Base-by-base conservation (phyloP, 2,113 vertebrate genomes). In the Crotalus horridus region DNA sequence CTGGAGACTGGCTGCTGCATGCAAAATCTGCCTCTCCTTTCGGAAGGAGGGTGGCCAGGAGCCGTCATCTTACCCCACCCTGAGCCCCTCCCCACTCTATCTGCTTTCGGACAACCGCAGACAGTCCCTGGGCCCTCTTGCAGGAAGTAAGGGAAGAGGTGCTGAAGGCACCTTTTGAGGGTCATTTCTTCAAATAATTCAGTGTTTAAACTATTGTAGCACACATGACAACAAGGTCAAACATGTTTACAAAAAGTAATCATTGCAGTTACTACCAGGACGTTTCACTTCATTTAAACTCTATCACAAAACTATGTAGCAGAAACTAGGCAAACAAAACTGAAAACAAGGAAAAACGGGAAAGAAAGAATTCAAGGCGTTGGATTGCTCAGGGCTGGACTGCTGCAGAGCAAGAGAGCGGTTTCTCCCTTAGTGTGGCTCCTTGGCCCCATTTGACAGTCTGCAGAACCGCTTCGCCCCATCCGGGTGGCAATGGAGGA, bases 371-470 rank as follows among this genome's bases (percentile, higher is more conserved):
- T 59, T 1, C 58, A 24, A 1, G 1, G 58, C 3, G 1, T 59
- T 64, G 61, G n/a, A 17, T 33, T 17, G 64, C 12, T 13, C n/a
- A 69, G 12, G 29, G 29, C 29, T 69, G 13, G 64, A n/a, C 29
- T 1, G 1, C 29, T 69, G 64, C 64, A 17, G n/a, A 74, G n/a
- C 5, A 2, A 74, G 64, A 33, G 29, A 4, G 29, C 11, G 11
- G 5, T 13, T 17, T 51, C 2, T 33, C 64, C n/a, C 12, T 74
- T 74, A 2, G 64, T 17, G 64, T n/a, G 64, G 13, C 3, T 74
- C 13, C 29, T 74, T 0, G 13, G n/a, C n/a, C 64, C 29, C 29
- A 0, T 33, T n/a, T 33, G 15, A 12, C 0, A 0, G n/a, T 2
- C 64, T 13, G 64, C 55, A 56, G 55, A 56, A 56, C 55, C 4